Conservation (phyloP, 2,113 vertebrate species). For the Mustela lutreola region DNA sequence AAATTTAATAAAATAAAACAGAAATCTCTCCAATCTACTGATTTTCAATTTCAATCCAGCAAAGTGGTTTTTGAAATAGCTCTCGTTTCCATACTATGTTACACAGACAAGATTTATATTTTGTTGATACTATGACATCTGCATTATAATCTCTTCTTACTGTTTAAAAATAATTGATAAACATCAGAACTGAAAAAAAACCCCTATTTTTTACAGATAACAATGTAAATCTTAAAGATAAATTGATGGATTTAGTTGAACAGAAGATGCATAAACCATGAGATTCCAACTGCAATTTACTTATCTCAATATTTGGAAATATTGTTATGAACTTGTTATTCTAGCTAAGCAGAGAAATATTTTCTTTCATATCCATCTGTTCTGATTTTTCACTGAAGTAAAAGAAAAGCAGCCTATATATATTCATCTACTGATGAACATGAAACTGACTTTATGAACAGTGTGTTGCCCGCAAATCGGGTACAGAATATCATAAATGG, state of each 20-base stretch:
- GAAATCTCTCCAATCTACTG: background rate
- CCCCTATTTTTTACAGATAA: background rate
- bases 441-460: slow-evolving; percentile 40
- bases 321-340: background rate
- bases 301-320: slow-evolving; percentile 42
- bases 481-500: slow-evolving; percentile 12
- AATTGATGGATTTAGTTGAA: background rate
- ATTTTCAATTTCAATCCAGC: background rate
- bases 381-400: slow-evolving; percentile 2
- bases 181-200: background rate
- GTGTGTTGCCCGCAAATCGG: background rate
- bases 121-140: background rate
- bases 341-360: background rate
- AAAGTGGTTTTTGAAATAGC: background rate
- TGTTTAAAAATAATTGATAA: slow-evolving; percentile 37
- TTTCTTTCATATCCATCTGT: background rate
- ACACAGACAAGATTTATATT: background rate
- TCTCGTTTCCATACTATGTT: background rate
- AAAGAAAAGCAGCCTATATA: slow-evolving; percentile 24
- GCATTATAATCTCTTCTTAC: background rate
- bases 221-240: slow-evolving; percentile 25
- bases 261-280: slow-evolving; percentile 6
- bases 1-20: slow-evolving; percentile 46
- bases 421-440: background rate
- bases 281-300: background rate